Evolutionary conservation across 1,140 invertebrate genomes (phyloP).

Genomic region (Drosophila ananassae): DNA sequence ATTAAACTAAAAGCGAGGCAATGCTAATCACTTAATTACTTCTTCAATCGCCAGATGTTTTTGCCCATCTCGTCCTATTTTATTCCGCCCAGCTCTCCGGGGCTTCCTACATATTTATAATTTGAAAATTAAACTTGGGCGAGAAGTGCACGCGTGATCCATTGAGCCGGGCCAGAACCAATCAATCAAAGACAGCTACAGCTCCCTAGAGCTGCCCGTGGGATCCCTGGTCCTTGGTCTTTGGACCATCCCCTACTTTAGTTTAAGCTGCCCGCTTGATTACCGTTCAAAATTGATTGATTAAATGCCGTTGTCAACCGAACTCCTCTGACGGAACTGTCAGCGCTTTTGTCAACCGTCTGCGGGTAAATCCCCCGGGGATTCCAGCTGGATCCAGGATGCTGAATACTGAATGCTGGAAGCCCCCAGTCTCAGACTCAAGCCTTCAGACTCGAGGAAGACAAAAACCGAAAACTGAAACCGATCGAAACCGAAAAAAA

Average conservation of each 20-base stretch:
- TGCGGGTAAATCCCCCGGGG: conserved; percentile 65
- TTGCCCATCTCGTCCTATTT: conserved; percentile 20
- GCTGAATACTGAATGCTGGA: conserved; percentile 12
- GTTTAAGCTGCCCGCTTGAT: conserved; percentile 78
- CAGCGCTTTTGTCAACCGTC: conserved; percentile 76
- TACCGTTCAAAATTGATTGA: conserved; percentile 82
- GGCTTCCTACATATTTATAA: conserved; percentile 69
- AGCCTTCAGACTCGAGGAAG: conserved; percentile 26
- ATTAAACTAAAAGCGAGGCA: conserved; percentile 63
- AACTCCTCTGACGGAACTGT: conserved; percentile 49
- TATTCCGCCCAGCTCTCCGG: background rate
- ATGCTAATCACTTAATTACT: conserved; percentile 65
- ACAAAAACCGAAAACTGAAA: conserved; percentile 27
- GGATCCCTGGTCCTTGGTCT: conserved; percentile 19
- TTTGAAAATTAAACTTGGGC: conserved; percentile 71
- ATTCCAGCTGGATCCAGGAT: conserved; percentile 41
- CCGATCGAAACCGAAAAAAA: conserved; percentile 49
- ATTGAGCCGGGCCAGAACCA: conserved; percentile 63
- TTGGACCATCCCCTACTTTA: conserved; percentile 70
- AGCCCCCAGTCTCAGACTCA: background rate
- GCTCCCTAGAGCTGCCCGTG: conserved; percentile 16
- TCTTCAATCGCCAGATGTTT: conserved; percentile 66
- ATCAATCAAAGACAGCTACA: conserved; percentile 72
- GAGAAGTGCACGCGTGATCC: conserved; percentile 66
- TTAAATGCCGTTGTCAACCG: conserved; percentile 78